These are phyloP conservation scores for Steinernema scapterisci DNA, from an alignment of 2,888 invertebrate species.

Conservation along the genomic window DNA sequence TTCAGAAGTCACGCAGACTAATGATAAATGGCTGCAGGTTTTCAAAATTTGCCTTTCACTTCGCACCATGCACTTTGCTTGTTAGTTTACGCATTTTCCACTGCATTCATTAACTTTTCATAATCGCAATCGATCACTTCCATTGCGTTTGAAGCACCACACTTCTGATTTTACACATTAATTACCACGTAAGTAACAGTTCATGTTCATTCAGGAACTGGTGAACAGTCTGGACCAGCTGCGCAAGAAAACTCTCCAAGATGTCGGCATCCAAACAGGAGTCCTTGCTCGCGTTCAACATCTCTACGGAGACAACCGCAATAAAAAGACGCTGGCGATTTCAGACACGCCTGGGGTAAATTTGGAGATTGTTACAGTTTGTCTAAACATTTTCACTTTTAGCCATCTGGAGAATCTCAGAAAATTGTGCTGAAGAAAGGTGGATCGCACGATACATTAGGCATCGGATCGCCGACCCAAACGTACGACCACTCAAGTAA, in stretches of 20 bases:
- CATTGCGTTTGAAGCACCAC: background rate
- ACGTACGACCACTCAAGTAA: constrained; percentile 27
- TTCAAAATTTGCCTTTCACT: too few species aligned
- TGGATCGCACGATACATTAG: constrained; percentile 5
- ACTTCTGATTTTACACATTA: background rate
- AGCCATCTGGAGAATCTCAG: constrained; percentile 12
- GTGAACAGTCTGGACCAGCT: constrained; percentile 24
- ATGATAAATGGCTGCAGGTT: constrained; percentile 24
- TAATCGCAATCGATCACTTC: background rate
- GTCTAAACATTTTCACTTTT: background rate
- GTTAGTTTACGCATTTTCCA: background rate
- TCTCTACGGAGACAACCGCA: constrained; percentile 43
- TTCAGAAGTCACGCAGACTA: constrained; percentile 6
- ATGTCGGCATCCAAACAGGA: constrained; percentile 58
- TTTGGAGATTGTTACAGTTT: background rate
- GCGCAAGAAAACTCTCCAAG: constrained; percentile 31
- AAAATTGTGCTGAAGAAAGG: constrained; percentile 10
- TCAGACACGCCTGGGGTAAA: background rate
- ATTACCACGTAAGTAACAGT: background rate
- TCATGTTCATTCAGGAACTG: background rate
- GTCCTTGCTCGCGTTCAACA: constrained; percentile 58
- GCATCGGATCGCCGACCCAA: background rate
- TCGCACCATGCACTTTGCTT: too few species aligned
- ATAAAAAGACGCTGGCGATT: background rate
- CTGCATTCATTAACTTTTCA: background rate